phyloP scores from a whole-genome alignment of 2,113 vertebrate genomes.

The Numida meleagris region DNA sequence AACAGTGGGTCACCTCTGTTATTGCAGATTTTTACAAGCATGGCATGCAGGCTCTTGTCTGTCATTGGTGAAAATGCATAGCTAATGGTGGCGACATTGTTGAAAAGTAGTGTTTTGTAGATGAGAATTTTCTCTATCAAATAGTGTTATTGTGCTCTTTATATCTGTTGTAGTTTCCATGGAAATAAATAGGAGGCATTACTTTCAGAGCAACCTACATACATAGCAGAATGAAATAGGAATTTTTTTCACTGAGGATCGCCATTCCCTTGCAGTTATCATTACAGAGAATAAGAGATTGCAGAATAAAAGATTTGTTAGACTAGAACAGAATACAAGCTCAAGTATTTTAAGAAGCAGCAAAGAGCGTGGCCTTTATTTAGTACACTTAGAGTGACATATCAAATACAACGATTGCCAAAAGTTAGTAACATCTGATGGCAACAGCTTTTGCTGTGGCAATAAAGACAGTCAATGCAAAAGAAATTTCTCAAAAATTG shows the following conservation, averaged over 20 bases:
- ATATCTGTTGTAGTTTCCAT: neutral
- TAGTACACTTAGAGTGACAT: neutral
- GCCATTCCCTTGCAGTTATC: neutral
- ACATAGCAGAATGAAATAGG: neutral
- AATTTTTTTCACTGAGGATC: neutral
- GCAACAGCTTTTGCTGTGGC: neutral
- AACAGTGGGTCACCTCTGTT: no score
- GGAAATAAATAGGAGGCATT: neutral
- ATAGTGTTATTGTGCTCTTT: neutral
- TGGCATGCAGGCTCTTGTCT: no score
- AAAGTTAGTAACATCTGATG: slow-evolving; percentile 15
- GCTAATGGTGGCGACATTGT: no score
- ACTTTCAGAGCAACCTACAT: neutral
- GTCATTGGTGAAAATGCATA: no score
- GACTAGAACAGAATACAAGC: slow-evolving; percentile 2
- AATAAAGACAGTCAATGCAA: neutral
- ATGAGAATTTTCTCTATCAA: no score
- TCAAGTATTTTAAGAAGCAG: slow-evolving; percentile 10
- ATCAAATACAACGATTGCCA: neutral
- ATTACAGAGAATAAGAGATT: neutral
- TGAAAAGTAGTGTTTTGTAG: no score
- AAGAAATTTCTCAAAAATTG: slow-evolving; percentile 48
- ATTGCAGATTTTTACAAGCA: no score
- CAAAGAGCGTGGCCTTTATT: slow-evolving; percentile 15
- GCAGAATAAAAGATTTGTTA: neutral